Evolutionary conservation across 2,113 vertebrate genomes (phyloP), one percentile per base, ranked within the genome.

Genomic region (Gobio gobio): DNA sequence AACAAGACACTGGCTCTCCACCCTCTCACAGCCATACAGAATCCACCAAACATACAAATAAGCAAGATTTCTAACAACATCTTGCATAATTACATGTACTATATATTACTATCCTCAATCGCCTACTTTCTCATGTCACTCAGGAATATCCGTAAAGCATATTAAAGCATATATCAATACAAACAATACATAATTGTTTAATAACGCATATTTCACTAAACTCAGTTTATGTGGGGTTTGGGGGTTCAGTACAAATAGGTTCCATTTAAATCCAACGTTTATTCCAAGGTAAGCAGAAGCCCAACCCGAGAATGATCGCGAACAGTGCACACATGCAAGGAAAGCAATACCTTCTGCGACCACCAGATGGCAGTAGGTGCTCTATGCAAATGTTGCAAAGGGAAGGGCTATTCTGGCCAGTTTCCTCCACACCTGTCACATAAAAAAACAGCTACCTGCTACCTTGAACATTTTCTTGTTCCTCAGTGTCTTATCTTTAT

Each of bases 291-390:
- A 78, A 72, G 74, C 20, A 22, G 8, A 10, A n/a, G 20, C 12
- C 26, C 78, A 74, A 78, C 81, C 75, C 29, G 74, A 79, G 4
- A 18, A 8, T 58, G 22, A 47, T 3, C n/a, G 4, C 1, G 12
- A 13, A 73, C 43, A n/a, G 12, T 73, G 12, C 2, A 24, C 66
- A 40, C 33, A 36, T 12, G 73, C 73, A 20, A 3, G 10, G 12
- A 5, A 78, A 24, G 36, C 80, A 86, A 20, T 66, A 29, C 47
- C 22, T 12, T 22, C 26, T 3, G 26, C 26, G 18, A 6, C 74
- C 89, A 87, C 86, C 61, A 90, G 89, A 83, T 90, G 89, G 66
- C 87, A 83, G 87, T 68, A 75, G 40, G 43, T 20, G 29, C 40
- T 58, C 82, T 87, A 18, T 72, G 3, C 26, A 88, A 49, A 64